Evolutionary conservation across 2,888 invertebrate genomes (phyloP).

Genomic region (Acanthococcus lagerstroemiae): DNA sequence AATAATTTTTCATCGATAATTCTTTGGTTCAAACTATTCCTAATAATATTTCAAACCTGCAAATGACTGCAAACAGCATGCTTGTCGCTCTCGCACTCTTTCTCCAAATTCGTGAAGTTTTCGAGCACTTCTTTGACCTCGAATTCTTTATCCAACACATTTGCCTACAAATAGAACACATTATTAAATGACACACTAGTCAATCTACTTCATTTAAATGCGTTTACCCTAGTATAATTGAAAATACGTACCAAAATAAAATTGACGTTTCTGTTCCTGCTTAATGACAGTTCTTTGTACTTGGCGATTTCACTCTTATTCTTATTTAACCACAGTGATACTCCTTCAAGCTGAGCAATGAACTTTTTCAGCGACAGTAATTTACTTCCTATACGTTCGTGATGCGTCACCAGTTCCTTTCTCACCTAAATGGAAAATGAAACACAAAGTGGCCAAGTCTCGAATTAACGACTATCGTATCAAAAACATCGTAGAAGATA

Average conservation of each 20-base stretch:
- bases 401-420: slow-evolving; percentile 48
- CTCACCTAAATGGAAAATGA: slow-evolving; percentile 46
- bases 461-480: not conserved
- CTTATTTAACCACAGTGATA: slow-evolving; percentile 47
- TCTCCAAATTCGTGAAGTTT: slow-evolving; percentile 54
- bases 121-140: slow-evolving; percentile 54
- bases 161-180: slow-evolving; percentile 34
- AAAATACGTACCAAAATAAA: slow-evolving; percentile 33
- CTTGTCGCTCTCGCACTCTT: slow-evolving; percentile 45
- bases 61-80: slow-evolving; percentile 45
- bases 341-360: slow-evolving; percentile 47
- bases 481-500: not conserved
- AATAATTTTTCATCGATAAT: too few species aligned
- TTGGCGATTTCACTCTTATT: slow-evolving; percentile 40
- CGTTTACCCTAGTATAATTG: slow-evolving; percentile 39
- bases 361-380: slow-evolving; percentile 50
- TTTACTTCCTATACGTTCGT: slow-evolving; percentile 45
- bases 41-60: slow-evolving; percentile 41
- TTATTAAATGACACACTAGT: not conserved
- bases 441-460: slow-evolving; percentile 19
- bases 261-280: slow-evolving; percentile 40
- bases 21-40: too few species aligned
- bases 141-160: slow-evolving; percentile 46
- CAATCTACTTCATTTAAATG: slow-evolving; percentile 41
- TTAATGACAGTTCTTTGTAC: slow-evolving; percentile 43